phyloP scores from a whole-genome alignment of 2,888 invertebrate genomes.

The Campoletis raptor region DNA sequence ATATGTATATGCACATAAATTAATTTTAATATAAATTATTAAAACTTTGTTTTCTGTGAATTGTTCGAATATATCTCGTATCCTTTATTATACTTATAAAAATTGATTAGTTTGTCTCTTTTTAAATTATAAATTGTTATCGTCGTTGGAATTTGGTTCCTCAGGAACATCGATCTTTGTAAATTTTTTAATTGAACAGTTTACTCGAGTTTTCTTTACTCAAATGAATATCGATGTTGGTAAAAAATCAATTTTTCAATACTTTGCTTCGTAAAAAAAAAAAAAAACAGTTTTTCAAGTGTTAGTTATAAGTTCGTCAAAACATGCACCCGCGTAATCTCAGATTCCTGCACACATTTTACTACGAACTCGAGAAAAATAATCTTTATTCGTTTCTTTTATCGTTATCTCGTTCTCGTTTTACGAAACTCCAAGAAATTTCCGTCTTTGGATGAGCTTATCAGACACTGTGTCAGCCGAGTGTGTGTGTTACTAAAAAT shows the following conservation, averaged over 20 bases:
- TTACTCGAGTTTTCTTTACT: neutral
- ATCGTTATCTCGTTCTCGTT: slow-evolving; percentile 23
- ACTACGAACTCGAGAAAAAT: slow-evolving; percentile 6
- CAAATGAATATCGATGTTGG: neutral
- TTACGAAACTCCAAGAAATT: slow-evolving; percentile 14
- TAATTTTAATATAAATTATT: neutral
- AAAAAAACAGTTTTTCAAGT: neutral
- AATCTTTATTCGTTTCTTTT: slow-evolving; percentile 11
- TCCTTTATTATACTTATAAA: neutral
- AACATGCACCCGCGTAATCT: slow-evolving; percentile 8
- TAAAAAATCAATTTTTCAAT: neutral
- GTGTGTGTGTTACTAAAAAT: neutral
- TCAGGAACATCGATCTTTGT: neutral
- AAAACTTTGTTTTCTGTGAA: neutral
- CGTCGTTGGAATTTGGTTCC: neutral
- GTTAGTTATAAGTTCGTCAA: neutral
- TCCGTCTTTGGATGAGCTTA: slow-evolving; percentile 16
- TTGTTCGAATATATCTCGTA: neutral
- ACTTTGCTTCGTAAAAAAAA: too few relatives aligned
- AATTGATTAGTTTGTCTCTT: too few relatives aligned
- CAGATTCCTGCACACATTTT: neutral
- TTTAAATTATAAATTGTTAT: neutral
- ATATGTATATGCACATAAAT: neutral
- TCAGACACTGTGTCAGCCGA: slow-evolving; percentile 7
- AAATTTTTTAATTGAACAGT: neutral